Base-by-base conservation (phyloP, 2,888 invertebrate species). In the Apomyelois bistriatella region DNA sequence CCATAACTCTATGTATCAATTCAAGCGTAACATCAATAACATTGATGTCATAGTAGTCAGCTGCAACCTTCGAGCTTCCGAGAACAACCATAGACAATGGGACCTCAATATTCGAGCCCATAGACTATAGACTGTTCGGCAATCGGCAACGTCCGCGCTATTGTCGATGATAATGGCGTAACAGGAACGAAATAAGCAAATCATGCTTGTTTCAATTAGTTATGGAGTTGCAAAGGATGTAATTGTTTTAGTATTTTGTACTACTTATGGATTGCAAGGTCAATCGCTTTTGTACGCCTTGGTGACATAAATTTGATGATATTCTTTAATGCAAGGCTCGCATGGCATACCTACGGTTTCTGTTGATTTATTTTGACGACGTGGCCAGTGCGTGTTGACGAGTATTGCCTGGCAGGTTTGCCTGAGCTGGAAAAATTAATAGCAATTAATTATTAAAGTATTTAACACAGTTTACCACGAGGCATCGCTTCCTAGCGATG, bases 181-280 rank as follows among this genome's bases (percentile, higher is more conserved):
- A 40, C 53, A 48, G 43, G 38, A 35, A 35, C 47, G 37, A 47
- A 47, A 50, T 48, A 28, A 50, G 28, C 56, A 51, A 48, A 59
- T 59, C 53, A 52, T 41, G 48, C 49, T 43, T 40, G 13, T 12
- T 30, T 17, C 17, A 35, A 48, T 53, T 53, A 1, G 42, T 42
- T 42, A 35, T 38, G 48, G 48, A 1, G 46, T 37, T 43, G 36
- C 42, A 10, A 15, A 43, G 32, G 51, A 41, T 16, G 49, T 52
- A 7, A 47, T 40, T 46, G 46, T 46, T 46, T 15, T 46, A 32
- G 32, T 32, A 32, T 32, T 46, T 46, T 15, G 35, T 13, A 9
- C 8, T 35, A 43, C 10, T 28, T 7, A 28, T 32, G 32, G 32
- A 35, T 8, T 42, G n/a, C 2, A 22, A 22, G 22, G 22, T 22